These are phyloP conservation scores for Heliconius congener DNA, from an alignment of 1,140 invertebrate species.

Conservation along the genomic window DNA sequence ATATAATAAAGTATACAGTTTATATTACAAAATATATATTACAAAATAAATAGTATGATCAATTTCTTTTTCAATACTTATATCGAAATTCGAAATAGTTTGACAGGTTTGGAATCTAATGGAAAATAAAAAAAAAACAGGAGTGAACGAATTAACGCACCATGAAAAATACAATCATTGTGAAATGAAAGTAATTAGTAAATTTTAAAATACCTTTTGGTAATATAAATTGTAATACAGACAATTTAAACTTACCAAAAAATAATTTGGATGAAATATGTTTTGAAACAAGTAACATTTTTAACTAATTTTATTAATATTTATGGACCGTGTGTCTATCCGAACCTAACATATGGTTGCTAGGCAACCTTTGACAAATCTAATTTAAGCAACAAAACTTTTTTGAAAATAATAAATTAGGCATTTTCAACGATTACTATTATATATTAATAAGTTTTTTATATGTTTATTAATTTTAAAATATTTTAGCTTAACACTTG, in stretches of 20 bases:
- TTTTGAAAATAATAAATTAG: not conserved
- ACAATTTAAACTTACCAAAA: too few species aligned
- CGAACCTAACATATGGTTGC: slow-evolving; percentile 5
- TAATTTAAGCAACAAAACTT: not conserved
- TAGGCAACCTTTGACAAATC: slow-evolving; percentile 6
- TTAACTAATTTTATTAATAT: not conserved
- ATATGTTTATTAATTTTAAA: not conserved
- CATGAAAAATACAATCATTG: not conserved
- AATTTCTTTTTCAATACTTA: not conserved
- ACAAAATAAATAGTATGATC: not conserved
- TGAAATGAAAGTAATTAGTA: not conserved
- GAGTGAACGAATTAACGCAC: slow-evolving; percentile 17
- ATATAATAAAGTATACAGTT: slow-evolving; percentile 24
- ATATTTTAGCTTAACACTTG: not conserved
- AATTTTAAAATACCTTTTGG: not conserved
- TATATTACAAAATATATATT: not conserved
- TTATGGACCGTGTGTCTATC: not conserved
- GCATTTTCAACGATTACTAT: not conserved
- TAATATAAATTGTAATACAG: too few species aligned
- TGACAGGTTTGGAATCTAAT: not conserved
- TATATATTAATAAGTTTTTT: not conserved
- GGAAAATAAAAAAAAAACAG: not conserved
- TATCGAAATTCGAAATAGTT: slow-evolving; percentile 23
- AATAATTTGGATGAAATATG: not conserved
- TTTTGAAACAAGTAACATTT: not conserved